Percentiles rank a stretch among this genome's conserved stretches.
Evolutionary conservation across 1,140 invertebrate genomes (phyloP).

Genomic region (Drosophila pandora): DNA sequence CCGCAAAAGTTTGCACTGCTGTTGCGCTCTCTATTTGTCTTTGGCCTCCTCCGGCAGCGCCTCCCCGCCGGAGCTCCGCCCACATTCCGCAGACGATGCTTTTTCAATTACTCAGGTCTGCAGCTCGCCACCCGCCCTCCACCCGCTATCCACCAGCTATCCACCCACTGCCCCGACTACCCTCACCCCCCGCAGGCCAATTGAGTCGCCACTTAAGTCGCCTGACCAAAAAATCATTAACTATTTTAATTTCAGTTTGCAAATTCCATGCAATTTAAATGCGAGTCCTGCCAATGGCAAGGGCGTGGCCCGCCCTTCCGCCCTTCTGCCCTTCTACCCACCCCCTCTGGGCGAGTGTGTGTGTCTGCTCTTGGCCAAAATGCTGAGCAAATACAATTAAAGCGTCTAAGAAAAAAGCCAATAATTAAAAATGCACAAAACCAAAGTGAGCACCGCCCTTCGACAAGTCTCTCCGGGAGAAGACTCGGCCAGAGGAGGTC

Average conservation of each 20-base stretch:
- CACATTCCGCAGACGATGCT: conserved; percentile 33
- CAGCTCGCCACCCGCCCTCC: neutral
- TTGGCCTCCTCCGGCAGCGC: conserved; percentile 20
- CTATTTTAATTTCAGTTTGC: conserved; percentile 81
- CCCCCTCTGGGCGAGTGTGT: neutral
- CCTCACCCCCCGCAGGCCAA: conserved; percentile 6
- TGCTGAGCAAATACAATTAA: conserved; percentile 78
- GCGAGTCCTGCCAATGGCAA: conserved; percentile 43
- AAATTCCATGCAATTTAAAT: conserved; percentile 81
- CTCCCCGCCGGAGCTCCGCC: neutral
- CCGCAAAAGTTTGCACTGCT: conserved; percentile 64
- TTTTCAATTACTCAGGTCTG: conserved; percentile 68
- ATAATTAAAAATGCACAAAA: conserved; percentile 81
- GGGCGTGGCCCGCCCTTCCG: conserved; percentile 28
- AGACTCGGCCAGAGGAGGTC: neutral
- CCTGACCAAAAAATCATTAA: conserved; percentile 79
- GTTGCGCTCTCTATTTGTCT: conserved; percentile 70
- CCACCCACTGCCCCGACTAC: neutral
- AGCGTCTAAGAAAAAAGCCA: conserved; percentile 78
- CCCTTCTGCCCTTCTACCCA: neutral
- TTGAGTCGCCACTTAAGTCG: conserved; percentile 66
- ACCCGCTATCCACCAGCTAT: neutral
- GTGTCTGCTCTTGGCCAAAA: conserved; percentile 59
- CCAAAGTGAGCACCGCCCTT: conserved; percentile 57
- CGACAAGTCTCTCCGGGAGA: conserved; percentile 1